phyloP scores from a whole-genome alignment of 2,888 invertebrate genomes.

The Tortricodes alternella region DNA sequence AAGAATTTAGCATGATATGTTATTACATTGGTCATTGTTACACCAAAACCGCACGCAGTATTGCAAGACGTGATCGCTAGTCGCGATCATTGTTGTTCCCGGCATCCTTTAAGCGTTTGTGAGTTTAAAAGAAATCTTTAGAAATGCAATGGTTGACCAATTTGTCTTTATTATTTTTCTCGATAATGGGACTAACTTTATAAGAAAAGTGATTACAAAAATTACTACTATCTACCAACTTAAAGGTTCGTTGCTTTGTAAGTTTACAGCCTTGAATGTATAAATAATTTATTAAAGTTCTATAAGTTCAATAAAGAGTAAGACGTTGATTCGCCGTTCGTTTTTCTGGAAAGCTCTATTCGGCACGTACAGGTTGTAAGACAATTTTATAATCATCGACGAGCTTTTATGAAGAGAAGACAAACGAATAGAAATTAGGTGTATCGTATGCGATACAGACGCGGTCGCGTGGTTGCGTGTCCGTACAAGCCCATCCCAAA shows the following conservation, averaged over 20 bases:
- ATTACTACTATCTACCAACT: not conserved
- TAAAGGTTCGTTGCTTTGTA: not conserved
- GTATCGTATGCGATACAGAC: conserved; percentile 20
- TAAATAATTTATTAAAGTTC: not conserved
- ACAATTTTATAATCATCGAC: conserved; percentile 23
- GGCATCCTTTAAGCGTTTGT: not conserved
- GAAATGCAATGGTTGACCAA: no score
- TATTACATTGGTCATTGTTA: conserved; percentile 15
- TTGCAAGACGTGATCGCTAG: conserved; percentile 10
- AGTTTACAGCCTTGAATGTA: not conserved
- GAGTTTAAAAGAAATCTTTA: no score
- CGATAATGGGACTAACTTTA: no score
- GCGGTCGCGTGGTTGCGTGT: conserved; percentile 46
- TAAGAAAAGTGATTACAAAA: no score
- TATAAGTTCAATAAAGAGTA: not conserved
- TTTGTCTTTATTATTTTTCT: no score
- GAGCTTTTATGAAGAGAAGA: conserved; percentile 27
- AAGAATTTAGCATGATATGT: not conserved
- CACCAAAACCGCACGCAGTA: conserved; percentile 8
- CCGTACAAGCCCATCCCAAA: conserved; percentile 35
- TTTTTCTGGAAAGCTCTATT: not conserved
- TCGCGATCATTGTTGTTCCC: conserved; percentile 11
- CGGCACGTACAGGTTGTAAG: not conserved
- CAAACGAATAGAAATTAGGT: conserved; percentile 24
- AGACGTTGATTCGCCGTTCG: not conserved